These are phyloP conservation scores for Zhuqinia jingwanae DNA, from an alignment of 2,888 invertebrate genomes.

Conservation along the genomic window DNA sequence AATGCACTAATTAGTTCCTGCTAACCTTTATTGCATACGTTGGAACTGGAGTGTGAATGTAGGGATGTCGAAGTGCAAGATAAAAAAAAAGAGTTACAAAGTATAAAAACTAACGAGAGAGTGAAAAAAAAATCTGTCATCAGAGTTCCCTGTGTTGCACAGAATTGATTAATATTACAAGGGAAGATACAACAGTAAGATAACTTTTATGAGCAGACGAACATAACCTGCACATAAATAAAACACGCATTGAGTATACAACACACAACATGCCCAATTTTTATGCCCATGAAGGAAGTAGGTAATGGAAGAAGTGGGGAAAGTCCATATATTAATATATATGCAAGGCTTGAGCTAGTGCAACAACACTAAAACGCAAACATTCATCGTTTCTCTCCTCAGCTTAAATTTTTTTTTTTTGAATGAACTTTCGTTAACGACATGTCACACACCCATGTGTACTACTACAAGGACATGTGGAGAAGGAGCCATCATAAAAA, in stretches of 20 bases:
- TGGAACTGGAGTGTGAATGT: background rate
- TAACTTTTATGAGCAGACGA: conserved; percentile 55
- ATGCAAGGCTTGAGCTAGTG: background rate
- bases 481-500: background rate
- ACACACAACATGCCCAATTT: background rate
- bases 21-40: conserved; percentile 2
- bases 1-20: conserved; percentile 51
- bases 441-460: conserved; percentile 70
- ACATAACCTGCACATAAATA: conserved; percentile 49
- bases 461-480: conserved; percentile 19
- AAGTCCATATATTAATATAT: background rate
- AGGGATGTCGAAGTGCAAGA: background rate
- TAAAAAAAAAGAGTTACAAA: conserved; percentile 3
- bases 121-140: conserved; percentile 49
- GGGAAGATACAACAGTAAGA: conserved; percentile 57
- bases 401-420: conserved; percentile 15
- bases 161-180: conserved; percentile 64
- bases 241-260: conserved; percentile 25
- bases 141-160: background rate
- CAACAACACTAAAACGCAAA: background rate
- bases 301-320: background rate
- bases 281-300: background rate
- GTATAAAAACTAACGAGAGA: no score
- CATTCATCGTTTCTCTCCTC: background rate
- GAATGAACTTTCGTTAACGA: conserved; percentile 69